These are phyloP conservation scores for Julus scanicus DNA, from an alignment of 2,888 invertebrate genomes.

Conservation along the genomic window DNA sequence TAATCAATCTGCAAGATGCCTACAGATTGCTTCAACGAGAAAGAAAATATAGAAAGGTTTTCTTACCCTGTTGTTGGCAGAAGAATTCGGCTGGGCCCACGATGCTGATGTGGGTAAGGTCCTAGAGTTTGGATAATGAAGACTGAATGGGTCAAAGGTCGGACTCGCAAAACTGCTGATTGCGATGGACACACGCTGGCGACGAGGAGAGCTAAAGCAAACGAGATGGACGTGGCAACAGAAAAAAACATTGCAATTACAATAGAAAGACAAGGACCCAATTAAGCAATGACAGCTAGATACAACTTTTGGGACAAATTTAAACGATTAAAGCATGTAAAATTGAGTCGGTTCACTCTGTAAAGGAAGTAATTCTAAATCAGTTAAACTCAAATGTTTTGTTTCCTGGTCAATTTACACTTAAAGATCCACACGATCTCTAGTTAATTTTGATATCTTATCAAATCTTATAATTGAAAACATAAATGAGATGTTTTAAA, in stretches of 20 bases:
- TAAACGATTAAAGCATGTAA: too few relatives aligned
- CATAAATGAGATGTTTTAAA: too few relatives aligned
- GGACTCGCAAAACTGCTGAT: conserved; percentile 41
- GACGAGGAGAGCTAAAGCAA: conserved; percentile 52
- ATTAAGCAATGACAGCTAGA: background rate
- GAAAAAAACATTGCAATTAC: background rate
- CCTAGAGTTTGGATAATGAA: conserved; percentile 56
- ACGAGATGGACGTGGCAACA: background rate
- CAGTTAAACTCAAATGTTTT: too few relatives aligned
- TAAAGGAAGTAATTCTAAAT: too few relatives aligned
- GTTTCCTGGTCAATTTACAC: too few relatives aligned
- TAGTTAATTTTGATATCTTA: too few relatives aligned
- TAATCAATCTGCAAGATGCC: background rate
- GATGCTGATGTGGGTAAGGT: conserved; percentile 59
- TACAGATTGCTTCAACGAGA: background rate
- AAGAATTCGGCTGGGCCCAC: conserved; percentile 60
- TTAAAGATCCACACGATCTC: too few relatives aligned
- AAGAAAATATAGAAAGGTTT: background rate
- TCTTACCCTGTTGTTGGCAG: conserved; percentile 47
- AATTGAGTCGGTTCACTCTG: too few relatives aligned
- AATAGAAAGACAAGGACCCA: background rate
- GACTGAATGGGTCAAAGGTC: conserved; percentile 55
- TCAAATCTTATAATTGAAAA: too few relatives aligned
- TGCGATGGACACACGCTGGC: conserved; percentile 51
- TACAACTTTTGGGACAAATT: background rate